These are phyloP conservation scores for Selenia dentaria DNA, from an alignment of 2,888 invertebrate genomes.

Conservation along the genomic window DNA sequence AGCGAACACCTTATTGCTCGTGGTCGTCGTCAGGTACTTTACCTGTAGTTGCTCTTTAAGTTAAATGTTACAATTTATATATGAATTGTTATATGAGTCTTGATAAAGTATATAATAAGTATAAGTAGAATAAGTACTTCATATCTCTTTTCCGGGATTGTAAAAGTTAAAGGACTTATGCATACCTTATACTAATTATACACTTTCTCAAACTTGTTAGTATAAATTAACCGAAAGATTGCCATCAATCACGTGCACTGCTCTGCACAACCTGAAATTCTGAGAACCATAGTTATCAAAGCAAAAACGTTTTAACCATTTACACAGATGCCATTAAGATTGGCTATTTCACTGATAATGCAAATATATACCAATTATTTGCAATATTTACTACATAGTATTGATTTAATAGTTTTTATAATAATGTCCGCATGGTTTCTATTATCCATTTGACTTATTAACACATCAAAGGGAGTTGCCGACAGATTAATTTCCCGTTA, in stretches of 20 bases:
- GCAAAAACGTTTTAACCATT: slow-evolving; percentile 7
- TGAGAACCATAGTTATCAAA: slow-evolving; percentile 20
- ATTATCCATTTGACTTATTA: slow-evolving; percentile 3
- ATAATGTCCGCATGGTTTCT: slow-evolving; percentile 9
- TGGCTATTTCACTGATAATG: slow-evolving; percentile 13
- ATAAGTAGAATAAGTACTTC: too few relatives aligned
- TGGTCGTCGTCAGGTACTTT: too few relatives aligned
- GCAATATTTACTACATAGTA: slow-evolving; percentile 1
- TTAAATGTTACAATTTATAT: too few relatives aligned
- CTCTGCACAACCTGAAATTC: slow-evolving; percentile 17
- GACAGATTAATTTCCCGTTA: background rate
- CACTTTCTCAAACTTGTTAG: background rate
- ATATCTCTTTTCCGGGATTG: too few relatives aligned
- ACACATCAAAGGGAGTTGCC: slow-evolving; percentile 11
- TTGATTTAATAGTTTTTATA: slow-evolving; percentile 9
- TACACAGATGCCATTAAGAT: slow-evolving; percentile 18
- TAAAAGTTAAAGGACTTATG: too few relatives aligned
- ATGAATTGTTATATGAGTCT: too few relatives aligned
- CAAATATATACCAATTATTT: slow-evolving; percentile 6
- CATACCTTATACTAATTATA: background rate
- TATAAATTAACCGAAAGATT: slow-evolving; percentile 19
- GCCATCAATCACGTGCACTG: slow-evolving; percentile 21
- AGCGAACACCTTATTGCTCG: too few relatives aligned
- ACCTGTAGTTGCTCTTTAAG: too few relatives aligned
- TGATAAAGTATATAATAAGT: too few relatives aligned